These are phyloP conservation scores for Phragmatobia fuliginosa DNA, from an alignment of 2,888 invertebrate genomes.

Conservation along the genomic window DNA sequence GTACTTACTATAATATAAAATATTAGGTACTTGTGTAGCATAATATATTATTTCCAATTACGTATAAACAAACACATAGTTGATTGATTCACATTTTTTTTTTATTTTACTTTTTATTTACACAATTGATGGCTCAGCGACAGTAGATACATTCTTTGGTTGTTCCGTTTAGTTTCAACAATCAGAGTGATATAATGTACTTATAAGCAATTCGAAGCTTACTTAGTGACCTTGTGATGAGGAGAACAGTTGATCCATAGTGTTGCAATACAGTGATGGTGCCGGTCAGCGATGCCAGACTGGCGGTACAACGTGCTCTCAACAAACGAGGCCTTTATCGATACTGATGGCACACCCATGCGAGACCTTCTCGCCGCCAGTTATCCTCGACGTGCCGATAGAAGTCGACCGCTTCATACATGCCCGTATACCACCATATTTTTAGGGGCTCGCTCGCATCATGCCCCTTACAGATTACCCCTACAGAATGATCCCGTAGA, in stretches of 20 bases:
- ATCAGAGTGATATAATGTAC: slow-evolving; percentile 62
- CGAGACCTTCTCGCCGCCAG: slow-evolving; percentile 79
- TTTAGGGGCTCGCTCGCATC: slow-evolving; percentile 71
- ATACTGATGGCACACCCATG: slow-evolving; percentile 67
- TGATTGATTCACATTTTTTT: slow-evolving; percentile 23
- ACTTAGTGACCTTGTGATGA: slow-evolving; percentile 54
- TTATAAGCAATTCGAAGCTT: slow-evolving; percentile 35
- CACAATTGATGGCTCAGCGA: slow-evolving; percentile 70
- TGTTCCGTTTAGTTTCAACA: slow-evolving; percentile 57
- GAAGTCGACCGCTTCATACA: slow-evolving; percentile 79
- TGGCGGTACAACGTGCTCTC: slow-evolving; percentile 86
- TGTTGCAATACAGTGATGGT: slow-evolving; percentile 74
- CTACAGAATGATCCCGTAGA: slow-evolving; percentile 78
- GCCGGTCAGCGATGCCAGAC: slow-evolving; percentile 81
- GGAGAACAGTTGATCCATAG: slow-evolving; percentile 52
- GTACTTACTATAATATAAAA: not conserved
- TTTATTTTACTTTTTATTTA: slow-evolving; percentile 52
- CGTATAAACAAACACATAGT: slow-evolving; percentile 15
- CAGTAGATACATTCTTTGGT: slow-evolving; percentile 62
- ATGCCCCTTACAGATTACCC: slow-evolving; percentile 69
- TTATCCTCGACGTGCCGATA: slow-evolving; percentile 84
- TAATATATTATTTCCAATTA: not conserved
- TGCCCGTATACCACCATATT: slow-evolving; percentile 83
- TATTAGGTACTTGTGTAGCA: too few species aligned
- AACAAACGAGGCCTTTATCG: slow-evolving; percentile 83